Conservation (phyloP, 2,888 invertebrate genomes). For the Athetis lepigone region DNA sequence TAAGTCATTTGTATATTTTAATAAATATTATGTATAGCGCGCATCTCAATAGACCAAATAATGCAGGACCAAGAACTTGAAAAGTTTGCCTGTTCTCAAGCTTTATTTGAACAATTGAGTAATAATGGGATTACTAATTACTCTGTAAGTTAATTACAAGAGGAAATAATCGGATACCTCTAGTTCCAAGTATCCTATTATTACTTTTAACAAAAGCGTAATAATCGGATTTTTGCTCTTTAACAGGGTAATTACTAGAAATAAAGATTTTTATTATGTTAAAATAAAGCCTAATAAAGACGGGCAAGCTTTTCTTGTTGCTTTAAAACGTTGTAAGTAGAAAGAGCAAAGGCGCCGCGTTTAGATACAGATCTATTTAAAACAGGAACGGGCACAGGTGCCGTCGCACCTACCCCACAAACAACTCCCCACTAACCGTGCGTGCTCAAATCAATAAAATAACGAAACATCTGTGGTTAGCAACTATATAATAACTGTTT, state of each 20-base stretch:
- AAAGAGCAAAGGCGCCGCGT: conserved; percentile 39
- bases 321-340: conserved; percentile 28
- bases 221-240: too few species aligned
- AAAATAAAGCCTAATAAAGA: neutral
- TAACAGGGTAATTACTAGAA: too few species aligned
- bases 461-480: conserved; percentile 30
- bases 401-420: conserved; percentile 31
- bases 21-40: conserved; percentile 25
- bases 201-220: too few species aligned
- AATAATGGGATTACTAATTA: too few species aligned
- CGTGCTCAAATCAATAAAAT: conserved; percentile 50
- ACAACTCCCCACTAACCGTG: conserved; percentile 18
- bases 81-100: too few species aligned
- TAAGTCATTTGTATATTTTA: conserved; percentile 26
- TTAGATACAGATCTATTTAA: conserved; percentile 51
- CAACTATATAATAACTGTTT: conserved; percentile 12
- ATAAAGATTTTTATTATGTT: too few species aligned
- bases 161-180: too few species aligned
- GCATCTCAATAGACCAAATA: neutral
- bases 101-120: too few species aligned
- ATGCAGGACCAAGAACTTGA: conserved; percentile 5
- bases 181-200: too few species aligned
- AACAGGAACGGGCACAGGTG: conserved; percentile 49
- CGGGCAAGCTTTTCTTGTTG: conserved; percentile 11
- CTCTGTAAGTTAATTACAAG: too few species aligned